Evolutionary conservation across 2,888 invertebrate genomes (phyloP), one percentile per base, ranked within the genome.

Genomic region (Empis livida): DNA sequence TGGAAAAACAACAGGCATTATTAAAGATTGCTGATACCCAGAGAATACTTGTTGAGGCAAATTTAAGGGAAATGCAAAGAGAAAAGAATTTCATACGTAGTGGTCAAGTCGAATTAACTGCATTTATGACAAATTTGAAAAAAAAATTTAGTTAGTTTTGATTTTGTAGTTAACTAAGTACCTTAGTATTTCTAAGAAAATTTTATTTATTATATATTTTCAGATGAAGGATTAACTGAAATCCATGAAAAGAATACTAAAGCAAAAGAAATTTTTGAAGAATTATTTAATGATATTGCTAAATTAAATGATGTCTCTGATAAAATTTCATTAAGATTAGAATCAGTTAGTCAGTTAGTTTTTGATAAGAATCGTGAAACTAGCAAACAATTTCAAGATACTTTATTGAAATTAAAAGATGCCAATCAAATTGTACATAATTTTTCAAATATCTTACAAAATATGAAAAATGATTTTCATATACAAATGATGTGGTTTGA

Each of bases 21-120:
- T 38, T 51, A 4, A 47, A 46, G 15, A 11, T 52, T 2, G 32
- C 45, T 5, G 48, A 49, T 42, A 44, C 35, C 1, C 51, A 52
- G 23, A 42, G 45, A n/a, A 23, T 46, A 4, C 20, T 23, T 2
- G 27, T 48, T 5, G 50, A 50, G 10, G 13, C 20, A 44, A 80
- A 79, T 62, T 69, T 80, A 46, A 67, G 68, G 46, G 70, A 76
- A 47, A 61, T 80, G 43, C 65, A 66, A n/a, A 68, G 73, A 46
- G 80, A 80, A 59, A 79, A 78, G 58, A 70, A 73, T 35, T 60
- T 79, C 45, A 79, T 80, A 50, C 67, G 73, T 30, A 64, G 75
- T 20, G 78, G 78, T 3, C 78, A 80, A 56, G 61, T 66, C 48
- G 71, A 76, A 52, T 62, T 80, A 5, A 32, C 40, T 16, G 14